These are phyloP conservation scores for Bubo blakistoni DNA, from an alignment of 2,113 vertebrate genomes.

Conservation along the genomic window DNA sequence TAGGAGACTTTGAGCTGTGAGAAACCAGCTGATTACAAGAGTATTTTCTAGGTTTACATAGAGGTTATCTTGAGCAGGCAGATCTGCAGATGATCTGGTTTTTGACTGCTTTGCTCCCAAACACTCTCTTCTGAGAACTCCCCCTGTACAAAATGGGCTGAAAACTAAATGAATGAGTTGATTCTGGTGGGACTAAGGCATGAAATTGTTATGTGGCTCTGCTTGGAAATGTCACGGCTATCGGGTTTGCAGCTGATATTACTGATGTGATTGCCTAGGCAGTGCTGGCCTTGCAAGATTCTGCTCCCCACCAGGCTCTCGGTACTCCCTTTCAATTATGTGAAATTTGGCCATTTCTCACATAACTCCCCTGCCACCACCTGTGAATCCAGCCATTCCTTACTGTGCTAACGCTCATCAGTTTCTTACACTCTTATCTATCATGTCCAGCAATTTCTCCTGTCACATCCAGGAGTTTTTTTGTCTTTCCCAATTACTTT, in stretches of 20 bases:
- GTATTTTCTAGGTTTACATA: not conserved
- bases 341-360: not conserved
- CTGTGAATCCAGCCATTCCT: not conserved
- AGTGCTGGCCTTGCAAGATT: not conserved
- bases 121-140: not conserved
- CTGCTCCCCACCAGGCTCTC: not conserved
- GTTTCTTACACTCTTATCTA: not conserved
- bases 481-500: not conserved
- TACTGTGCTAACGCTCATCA: fast-evolving
- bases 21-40: not conserved
- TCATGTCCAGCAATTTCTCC: fast-evolving
- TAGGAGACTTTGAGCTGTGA: not conserved
- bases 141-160: fast-evolving
- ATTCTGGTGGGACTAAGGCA: not conserved
- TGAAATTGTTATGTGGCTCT: not conserved
- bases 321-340: not conserved
- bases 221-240: not conserved
- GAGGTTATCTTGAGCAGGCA: not conserved
- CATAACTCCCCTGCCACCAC: not conserved
- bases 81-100: fast-evolving
- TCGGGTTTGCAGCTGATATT: not conserved
- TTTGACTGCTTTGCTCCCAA: not conserved
- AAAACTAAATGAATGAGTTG: too few relatives aligned
- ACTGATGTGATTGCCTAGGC: not conserved
- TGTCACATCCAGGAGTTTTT: not conserved